Evolutionary conservation across 2,888 invertebrate genomes (phyloP).

Genomic region (Lochmaea capreae): DNA sequence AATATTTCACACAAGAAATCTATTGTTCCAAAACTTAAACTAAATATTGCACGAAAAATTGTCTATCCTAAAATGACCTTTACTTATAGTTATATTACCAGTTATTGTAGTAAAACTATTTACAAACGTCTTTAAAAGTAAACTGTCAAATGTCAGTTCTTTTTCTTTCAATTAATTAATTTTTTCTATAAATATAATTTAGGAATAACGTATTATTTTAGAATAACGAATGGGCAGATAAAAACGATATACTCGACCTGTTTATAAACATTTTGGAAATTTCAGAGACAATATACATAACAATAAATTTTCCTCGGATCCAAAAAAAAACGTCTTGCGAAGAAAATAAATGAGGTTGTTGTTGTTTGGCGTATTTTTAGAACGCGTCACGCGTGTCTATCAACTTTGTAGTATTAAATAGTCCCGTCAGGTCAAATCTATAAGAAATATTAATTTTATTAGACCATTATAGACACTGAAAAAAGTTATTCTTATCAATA

Average conservation of each 20-base stretch:
- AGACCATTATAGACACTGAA: neutral
- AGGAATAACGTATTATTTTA: neutral
- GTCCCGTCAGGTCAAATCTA: neutral
- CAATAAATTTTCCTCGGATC: neutral
- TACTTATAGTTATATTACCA: no score
- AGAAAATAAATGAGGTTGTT: constrained; percentile 4
- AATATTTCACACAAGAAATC: no score
- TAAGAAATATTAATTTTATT: neutral
- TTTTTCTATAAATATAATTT: constrained; percentile 2
- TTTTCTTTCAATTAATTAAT: neutral
- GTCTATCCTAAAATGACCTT: no score
- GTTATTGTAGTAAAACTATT: no score
- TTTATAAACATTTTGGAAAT: constrained; percentile 5
- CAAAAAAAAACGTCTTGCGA: neutral
- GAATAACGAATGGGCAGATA: neutral
- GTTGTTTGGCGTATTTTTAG: neutral
- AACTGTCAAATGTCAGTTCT: neutral
- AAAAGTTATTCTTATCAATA: neutral
- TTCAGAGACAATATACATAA: neutral
- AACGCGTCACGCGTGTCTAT: neutral
- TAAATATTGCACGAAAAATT: no score
- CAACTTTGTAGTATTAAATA: neutral
- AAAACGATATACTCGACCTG: neutral
- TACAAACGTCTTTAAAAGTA: no score
- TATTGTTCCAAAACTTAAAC: no score